Evolutionary conservation across 2,888 invertebrate genomes (phyloP).

Genomic region (Caenorhabditis sinica): DNA sequence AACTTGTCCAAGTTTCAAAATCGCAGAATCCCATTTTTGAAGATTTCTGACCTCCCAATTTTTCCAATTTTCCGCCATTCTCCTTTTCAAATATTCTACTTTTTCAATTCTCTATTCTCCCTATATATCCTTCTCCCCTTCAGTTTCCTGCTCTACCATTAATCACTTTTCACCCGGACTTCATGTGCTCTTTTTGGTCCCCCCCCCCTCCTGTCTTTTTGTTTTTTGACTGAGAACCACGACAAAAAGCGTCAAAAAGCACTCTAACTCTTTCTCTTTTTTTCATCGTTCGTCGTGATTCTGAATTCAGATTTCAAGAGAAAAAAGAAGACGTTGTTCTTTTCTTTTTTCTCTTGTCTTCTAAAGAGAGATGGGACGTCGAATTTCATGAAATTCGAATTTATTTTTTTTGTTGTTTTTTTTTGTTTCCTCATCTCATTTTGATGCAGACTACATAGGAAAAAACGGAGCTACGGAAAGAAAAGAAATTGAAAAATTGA

Average conservation of each 20-base stretch:
- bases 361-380: not conserved
- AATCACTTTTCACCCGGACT: not conserved
- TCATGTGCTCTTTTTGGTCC: not conserved
- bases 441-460: too few species aligned
- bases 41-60: too few species aligned
- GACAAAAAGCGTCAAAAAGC: not conserved
- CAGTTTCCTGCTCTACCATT: not conserved
- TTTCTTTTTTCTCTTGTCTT: not conserved
- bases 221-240: not conserved
- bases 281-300: not conserved
- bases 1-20: too few species aligned
- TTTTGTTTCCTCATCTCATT: not conserved
- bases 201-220: not conserved
- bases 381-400: constrained; percentile 8
- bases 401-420: not conserved
- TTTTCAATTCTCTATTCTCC: not conserved
- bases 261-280: not conserved
- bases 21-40: too few species aligned
- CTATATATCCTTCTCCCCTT: not conserved
- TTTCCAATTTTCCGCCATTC: too few species aligned
- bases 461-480: too few species aligned
- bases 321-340: not conserved
- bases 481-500: not conserved
- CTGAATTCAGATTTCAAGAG: not conserved
- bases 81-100: too few species aligned